Evolutionary conservation across 2,888 invertebrate species (phyloP).

Genomic region (Drosophila nr. perissopoda): DNA sequence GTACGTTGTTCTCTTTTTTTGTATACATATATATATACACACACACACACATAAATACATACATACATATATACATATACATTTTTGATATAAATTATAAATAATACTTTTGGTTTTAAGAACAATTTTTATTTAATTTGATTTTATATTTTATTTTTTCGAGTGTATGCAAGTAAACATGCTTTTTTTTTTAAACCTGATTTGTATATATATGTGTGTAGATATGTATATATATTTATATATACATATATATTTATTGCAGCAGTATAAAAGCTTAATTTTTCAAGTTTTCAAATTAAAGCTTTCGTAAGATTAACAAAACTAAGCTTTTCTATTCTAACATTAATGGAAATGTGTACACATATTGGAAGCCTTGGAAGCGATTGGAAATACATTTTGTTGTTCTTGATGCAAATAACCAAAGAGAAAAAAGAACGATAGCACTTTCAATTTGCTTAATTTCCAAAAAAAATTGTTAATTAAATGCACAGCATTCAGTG

Average conservation of each 20-base stretch:
- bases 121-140: not conserved
- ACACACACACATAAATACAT: not conserved
- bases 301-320: not conserved
- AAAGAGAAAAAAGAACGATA: not conserved
- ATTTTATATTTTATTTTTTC: not conserved
- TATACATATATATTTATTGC: not conserved
- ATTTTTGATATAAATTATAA: not conserved
- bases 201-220: not conserved
- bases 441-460: not conserved
- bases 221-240: not conserved
- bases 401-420: not conserved
- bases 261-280: not conserved
- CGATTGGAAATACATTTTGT: not conserved
- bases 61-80: not conserved
- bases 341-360: not conserved
- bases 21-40: not conserved
- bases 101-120: not conserved
- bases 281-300: not conserved
- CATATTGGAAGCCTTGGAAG: not conserved
- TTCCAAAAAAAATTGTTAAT: not conserved
- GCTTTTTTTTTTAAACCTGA: not conserved
- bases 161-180: not conserved
- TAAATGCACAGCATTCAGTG: not conserved
- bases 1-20: conserved; percentile 37
- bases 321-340: not conserved